Evolutionary conservation across 1,140 invertebrate species (phyloP).

Genomic region (Drosophila rhopaloa): DNA sequence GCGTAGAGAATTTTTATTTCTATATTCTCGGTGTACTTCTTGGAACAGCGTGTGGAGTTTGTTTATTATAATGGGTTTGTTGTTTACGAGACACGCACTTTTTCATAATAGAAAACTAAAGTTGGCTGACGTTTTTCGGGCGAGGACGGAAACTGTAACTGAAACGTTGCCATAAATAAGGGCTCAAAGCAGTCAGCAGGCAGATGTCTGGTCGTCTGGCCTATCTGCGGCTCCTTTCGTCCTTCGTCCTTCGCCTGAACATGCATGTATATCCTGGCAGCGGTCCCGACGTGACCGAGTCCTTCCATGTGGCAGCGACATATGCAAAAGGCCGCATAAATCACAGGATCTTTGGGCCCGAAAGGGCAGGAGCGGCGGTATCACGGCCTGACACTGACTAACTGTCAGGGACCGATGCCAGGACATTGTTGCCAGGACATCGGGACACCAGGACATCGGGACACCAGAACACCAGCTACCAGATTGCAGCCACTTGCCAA

Average conservation of each 20-base stretch:
- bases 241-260: not conserved
- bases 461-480: not conserved
- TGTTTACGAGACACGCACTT: constrained; percentile 58
- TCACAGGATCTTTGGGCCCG: constrained; percentile 32
- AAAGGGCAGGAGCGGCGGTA: constrained; percentile 10
- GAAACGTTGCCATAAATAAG: constrained; percentile 63
- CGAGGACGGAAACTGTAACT: not conserved
- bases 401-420: constrained; percentile 51
- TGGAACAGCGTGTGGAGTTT: not conserved
- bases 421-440: constrained; percentile 34
- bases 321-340: constrained; percentile 70
- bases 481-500: constrained; percentile 23
- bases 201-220: constrained; percentile 8
- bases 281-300: constrained; percentile 35
- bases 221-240: constrained; percentile 15
- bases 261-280: constrained; percentile 2
- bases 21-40: not conserved
- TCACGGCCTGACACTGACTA: constrained; percentile 66
- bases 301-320: constrained; percentile 34
- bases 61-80: constrained; percentile 57
- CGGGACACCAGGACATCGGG: not conserved
- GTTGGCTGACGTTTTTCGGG: constrained; percentile 8
- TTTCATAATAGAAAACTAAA: constrained; percentile 51
- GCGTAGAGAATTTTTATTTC: too few relatives aligned
- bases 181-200: constrained; percentile 25